These are phyloP conservation scores for Cydia splendana DNA, from an alignment of 1,140 invertebrate genomes.

Conservation along the genomic window DNA sequence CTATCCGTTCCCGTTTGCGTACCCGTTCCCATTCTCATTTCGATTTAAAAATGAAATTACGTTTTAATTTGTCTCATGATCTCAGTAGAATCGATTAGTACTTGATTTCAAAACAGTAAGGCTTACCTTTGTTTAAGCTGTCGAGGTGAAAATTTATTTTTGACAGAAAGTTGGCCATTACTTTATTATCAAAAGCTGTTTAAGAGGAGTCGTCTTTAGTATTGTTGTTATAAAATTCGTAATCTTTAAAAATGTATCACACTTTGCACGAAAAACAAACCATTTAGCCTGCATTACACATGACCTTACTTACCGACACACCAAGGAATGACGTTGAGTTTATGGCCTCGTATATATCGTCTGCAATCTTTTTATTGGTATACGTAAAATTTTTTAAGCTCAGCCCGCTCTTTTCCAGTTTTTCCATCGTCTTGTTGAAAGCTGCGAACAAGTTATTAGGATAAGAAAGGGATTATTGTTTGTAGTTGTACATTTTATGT, in stretches of 20 bases:
- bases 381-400: conserved; percentile 98
- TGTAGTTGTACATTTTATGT: neutral
- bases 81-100: too few species aligned
- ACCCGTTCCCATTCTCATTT: too few species aligned
- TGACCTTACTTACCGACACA: conserved; percentile 90
- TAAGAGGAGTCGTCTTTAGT: too few species aligned
- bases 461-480: neutral
- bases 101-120: too few species aligned
- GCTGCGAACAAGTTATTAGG: conserved; percentile 81
- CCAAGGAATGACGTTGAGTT: conserved; percentile 98
- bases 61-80: too few species aligned
- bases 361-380: conserved; percentile 95
- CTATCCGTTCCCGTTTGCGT: too few species aligned
- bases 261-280: neutral
- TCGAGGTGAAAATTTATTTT: too few species aligned
- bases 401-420: conserved; percentile 86
- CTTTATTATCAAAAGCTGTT: too few species aligned
- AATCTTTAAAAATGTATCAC: neutral
- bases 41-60: too few species aligned
- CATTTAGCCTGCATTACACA: neutral
- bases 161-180: too few species aligned
- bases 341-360: conserved; percentile 98
- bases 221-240: too few species aligned
- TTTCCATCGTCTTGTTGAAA: conserved; percentile 97
- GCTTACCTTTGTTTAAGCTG: too few species aligned